Evolutionary conservation across 2,797 vertebrate genomes (phyloP).

Genomic region (Myiothlypis chrysogaster): DNA sequence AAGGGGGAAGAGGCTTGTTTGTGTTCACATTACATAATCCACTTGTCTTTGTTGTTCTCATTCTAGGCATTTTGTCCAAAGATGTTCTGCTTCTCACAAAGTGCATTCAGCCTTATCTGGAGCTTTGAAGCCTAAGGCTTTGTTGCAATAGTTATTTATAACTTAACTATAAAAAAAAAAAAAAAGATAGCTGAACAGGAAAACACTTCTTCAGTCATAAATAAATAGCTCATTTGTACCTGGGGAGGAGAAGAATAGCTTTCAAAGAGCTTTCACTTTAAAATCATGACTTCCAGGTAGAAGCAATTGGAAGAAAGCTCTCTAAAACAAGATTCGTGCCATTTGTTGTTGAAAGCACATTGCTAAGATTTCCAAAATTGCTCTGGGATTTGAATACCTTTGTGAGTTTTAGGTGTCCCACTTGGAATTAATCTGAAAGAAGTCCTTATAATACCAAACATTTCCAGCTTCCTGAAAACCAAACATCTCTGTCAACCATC

Average conservation of each 20-base stretch:
- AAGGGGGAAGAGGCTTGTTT: neutral
- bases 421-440: neutral
- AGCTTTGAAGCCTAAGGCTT: conserved; percentile 33
- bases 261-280: conserved; percentile 34
- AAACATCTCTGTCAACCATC: neutral
- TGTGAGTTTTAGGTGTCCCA: neutral
- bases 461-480: neutral
- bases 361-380: neutral
- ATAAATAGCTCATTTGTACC: conserved; percentile 48
- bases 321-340: neutral
- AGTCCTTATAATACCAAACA: neutral
- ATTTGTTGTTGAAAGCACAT: neutral
- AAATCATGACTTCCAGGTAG: conserved; percentile 13
- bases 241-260: neutral
- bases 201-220: conserved; percentile 38
- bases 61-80: conserved; percentile 23
- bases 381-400: neutral
- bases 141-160: conserved; percentile 28
- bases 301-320: neutral
- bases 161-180: neutral
- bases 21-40: conserved; percentile 39
- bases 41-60: neutral
- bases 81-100: conserved; percentile 26
- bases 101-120: conserved; percentile 44
- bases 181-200: neutral